phyloP scores from a whole-genome alignment of 2,113 vertebrate species.

The Noctilio leporinus region DNA sequence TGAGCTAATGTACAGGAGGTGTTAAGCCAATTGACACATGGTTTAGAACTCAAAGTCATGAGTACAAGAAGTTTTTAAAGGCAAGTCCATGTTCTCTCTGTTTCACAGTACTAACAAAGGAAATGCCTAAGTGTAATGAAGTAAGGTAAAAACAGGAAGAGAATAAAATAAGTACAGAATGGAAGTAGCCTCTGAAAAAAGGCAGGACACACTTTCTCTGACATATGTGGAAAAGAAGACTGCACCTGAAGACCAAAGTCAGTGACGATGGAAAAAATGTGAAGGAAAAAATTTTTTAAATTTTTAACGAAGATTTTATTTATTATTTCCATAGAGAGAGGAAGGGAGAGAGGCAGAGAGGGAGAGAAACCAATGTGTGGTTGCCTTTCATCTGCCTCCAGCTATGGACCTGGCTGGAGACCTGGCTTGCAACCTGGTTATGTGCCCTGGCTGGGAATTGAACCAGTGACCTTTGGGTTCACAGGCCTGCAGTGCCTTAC shows the following conservation, averaged over 20 bases:
- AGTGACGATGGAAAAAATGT: neutral
- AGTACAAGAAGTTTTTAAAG: neutral
- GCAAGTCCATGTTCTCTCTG: neutral
- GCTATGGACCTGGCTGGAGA: no score
- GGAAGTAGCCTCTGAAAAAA: neutral
- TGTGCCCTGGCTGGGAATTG: no score
- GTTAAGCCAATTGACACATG: neutral
- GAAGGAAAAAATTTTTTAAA: neutral
- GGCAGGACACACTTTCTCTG: neutral
- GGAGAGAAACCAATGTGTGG: no score
- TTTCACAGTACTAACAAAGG: neutral
- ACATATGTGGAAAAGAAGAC: neutral
- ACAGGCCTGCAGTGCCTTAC: no score
- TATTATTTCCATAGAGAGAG: no score
- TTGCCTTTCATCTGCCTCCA: no score
- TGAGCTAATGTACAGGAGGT: neutral
- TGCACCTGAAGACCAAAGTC: neutral
- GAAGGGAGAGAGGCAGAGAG: no score
- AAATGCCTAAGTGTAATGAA: neutral
- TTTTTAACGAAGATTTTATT: no score
- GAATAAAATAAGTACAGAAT: neutral
- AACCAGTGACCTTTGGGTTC: no score
- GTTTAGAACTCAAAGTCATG: neutral
- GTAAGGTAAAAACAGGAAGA: neutral
- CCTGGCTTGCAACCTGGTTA: no score